These are phyloP conservation scores for Zoanthus sociatus DNA, from an alignment of 92 coral and sea anemone genomes.

Conservation along the genomic window DNA sequence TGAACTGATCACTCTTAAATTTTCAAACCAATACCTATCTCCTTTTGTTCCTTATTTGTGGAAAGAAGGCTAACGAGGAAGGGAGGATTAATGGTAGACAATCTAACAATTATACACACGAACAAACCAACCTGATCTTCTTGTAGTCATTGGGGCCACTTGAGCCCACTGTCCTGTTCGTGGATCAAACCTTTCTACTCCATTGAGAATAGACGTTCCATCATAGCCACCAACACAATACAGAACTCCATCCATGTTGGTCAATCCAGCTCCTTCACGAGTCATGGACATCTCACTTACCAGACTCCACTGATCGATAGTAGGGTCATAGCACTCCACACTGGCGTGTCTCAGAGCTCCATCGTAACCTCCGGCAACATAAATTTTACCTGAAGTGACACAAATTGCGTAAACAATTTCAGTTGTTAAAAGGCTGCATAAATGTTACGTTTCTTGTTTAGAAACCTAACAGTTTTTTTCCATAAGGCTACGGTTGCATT, in stretches of 20 bases:
- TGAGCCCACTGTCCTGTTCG: slow-evolving; percentile 93
- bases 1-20: too few species aligned
- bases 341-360: slow-evolving; percentile 96
- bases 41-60: too few species aligned
- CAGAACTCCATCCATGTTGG: slow-evolving; percentile 89
- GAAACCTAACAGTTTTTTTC: too few species aligned
- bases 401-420: neutral
- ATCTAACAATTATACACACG: neutral
- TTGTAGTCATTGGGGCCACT: slow-evolving; percentile 92
- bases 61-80: too few species aligned
- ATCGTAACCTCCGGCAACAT: slow-evolving; percentile 98
- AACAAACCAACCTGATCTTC: slow-evolving; percentile 85
- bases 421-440: neutral
- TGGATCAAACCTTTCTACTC: slow-evolving; percentile 92
- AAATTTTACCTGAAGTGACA: slow-evolving; percentile 79
- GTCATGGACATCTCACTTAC: slow-evolving; percentile 85
- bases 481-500: too few species aligned
- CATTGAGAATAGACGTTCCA: slow-evolving; percentile 85
- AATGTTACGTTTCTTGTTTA: too few species aligned
- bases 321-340: slow-evolving; percentile 98
- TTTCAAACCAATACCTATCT: too few species aligned
- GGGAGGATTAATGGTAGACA: too few species aligned
- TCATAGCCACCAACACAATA: slow-evolving; percentile 99
- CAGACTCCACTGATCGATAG: slow-evolving; percentile 93
- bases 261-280: slow-evolving; percentile 95